Percentiles rank a stretch among this genome's conserved stretches.
Conservation (phyloP, 2,797 vertebrate species). For the Hyperoplus immaculatus region DNA sequence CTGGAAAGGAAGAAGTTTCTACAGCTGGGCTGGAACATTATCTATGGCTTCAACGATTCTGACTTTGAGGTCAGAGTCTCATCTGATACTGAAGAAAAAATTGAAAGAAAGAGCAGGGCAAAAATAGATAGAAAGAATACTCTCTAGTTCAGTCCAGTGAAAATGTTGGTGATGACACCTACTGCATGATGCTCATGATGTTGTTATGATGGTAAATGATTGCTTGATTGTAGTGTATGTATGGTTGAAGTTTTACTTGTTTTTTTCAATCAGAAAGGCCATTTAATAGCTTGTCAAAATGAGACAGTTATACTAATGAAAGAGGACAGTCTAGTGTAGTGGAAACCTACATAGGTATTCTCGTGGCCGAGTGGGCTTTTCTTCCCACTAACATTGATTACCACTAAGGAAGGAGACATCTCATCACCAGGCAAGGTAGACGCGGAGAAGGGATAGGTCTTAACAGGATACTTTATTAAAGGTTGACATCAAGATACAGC, state of each 20-base stretch:
- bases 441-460: no score
- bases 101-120: neutral
- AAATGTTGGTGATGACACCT: neutral
- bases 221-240: neutral
- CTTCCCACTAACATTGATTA: no score
- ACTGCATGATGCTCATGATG: neutral
- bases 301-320: slow-evolving; percentile 9
- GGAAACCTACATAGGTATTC: no score
- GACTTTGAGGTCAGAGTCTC: slow-evolving; percentile 89
- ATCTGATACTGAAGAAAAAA: slow-evolving; percentile 2
- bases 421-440: no score
- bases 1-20: slow-evolving; percentile 92
- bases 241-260: neutral
- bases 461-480: no score
- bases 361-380: no score
- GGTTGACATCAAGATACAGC: no score
- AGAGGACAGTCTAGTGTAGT: neutral
- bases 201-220: neutral
- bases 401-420: no score
- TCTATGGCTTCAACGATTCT: slow-evolving; percentile 92
- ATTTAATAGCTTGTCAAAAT: slow-evolving; percentile 16
- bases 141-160: neutral
- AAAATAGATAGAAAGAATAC: neutral
- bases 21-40: slow-evolving; percentile 93
- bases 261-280: slow-evolving; percentile 2